phyloP scores from a whole-genome alignment of 64 coral and sea anemone genomes.

The Montipora efflorescens region DNA sequence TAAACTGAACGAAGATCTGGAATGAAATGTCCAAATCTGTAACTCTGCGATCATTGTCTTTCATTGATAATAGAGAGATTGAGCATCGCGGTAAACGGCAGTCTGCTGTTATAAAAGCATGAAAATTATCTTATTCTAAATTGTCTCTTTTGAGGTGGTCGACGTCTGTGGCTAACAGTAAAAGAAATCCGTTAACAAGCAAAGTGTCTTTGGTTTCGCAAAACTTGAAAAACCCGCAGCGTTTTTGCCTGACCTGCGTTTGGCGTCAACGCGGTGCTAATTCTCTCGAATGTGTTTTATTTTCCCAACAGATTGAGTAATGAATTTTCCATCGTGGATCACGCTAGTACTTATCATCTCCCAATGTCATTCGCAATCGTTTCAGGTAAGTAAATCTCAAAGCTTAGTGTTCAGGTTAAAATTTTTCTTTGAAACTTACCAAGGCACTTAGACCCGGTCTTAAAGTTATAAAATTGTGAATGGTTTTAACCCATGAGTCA shows the following conservation, averaged over 20 bases:
- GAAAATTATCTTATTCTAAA: too few species aligned
- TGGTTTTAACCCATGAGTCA: too few species aligned
- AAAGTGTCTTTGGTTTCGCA: too few species aligned
- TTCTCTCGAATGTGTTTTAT: not conserved
- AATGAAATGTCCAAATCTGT: not conserved
- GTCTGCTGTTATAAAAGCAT: too few species aligned
- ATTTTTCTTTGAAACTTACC: constrained; percentile 19
- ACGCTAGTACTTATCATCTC: not conserved
- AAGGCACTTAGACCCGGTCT: not conserved
- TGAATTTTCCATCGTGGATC: not conserved
- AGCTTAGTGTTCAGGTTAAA: not conserved
- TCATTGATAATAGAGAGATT: not conserved
- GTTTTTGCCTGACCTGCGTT: too few species aligned
- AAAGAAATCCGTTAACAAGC: too few species aligned
- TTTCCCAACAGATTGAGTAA: constrained; percentile 3
- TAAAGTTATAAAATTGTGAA: not conserved
- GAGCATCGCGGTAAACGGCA: too few species aligned
- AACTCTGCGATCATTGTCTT: not conserved
- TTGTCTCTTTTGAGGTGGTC: too few species aligned
- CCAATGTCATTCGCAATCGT: constrained; percentile 5
- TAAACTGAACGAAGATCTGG: not conserved
- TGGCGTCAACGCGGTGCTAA: too few species aligned
- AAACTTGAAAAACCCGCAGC: too few species aligned
- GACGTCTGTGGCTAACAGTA: too few species aligned
- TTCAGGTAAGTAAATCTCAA: constrained; percentile 7